Conservation (phyloP, 1,140 invertebrate species). For the Oreohelix idahoensis region DNA sequence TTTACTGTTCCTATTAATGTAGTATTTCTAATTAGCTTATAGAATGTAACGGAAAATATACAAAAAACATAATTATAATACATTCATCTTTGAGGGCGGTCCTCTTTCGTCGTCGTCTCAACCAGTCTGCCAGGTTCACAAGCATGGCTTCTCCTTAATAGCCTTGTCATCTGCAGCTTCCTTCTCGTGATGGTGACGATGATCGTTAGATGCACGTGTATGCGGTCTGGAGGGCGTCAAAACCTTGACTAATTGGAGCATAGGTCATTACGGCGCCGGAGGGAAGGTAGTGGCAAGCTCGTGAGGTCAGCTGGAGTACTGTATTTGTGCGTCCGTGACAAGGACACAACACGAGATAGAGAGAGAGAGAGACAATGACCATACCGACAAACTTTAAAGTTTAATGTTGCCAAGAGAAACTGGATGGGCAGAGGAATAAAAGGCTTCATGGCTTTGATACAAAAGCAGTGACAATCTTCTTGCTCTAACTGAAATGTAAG, state of each 20-base stretch:
- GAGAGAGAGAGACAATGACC: no score
- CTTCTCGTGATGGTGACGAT: neutral
- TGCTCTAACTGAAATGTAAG: no score
- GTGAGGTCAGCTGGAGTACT: neutral
- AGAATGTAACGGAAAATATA: no score
- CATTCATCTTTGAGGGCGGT: no score
- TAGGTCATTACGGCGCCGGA: neutral
- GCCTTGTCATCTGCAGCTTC: slow-evolving; percentile 5
- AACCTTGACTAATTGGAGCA: neutral
- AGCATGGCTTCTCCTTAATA: neutral
- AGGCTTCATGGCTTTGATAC: no score
- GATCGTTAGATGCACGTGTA: neutral
- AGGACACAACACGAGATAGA: neutral
- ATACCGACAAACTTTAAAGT: no score
- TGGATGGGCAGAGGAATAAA: no score
- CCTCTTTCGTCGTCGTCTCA: neutral
- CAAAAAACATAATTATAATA: no score
- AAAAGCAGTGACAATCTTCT: no score
- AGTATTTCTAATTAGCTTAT: no score
- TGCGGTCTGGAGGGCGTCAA: neutral
- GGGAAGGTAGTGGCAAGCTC: neutral
- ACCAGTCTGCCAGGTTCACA: neutral
- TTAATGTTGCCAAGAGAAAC: no score
- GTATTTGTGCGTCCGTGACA: neutral
- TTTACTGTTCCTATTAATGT: no score